Conservation (phyloP, 2,888 invertebrate genomes). For the Protodeltote pygarga region DNA sequence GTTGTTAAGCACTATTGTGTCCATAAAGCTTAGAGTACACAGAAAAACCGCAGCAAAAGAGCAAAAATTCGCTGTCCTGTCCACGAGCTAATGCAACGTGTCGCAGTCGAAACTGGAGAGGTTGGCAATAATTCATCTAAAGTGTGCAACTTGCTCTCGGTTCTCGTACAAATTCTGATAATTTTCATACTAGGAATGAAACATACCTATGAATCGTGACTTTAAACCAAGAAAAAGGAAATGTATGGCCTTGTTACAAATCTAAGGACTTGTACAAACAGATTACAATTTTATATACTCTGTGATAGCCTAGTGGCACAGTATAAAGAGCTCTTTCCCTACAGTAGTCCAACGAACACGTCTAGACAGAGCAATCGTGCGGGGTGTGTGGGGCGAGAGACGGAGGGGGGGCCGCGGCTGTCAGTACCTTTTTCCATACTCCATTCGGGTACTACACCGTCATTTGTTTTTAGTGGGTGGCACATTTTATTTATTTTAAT, state of each 20-base stretch:
- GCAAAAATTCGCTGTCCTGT: slow-evolving; percentile 17
- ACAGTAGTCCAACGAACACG: no score
- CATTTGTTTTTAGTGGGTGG: no score
- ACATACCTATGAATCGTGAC: background rate
- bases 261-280: background rate
- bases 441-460: no score
- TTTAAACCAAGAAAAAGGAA: background rate
- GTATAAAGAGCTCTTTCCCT: no score
- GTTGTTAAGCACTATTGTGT: slow-evolving; percentile 20
- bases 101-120: slow-evolving; percentile 26
- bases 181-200: slow-evolving; percentile 18
- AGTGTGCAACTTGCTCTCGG: slow-evolving; percentile 22
- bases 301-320: no score
- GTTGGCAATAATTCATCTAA: slow-evolving; percentile 32
- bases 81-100: slow-evolving; percentile 28
- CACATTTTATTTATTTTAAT: no score
- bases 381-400: no score
- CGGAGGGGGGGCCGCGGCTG: no score
- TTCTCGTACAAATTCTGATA: slow-evolving; percentile 21
- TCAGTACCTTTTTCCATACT: no score
- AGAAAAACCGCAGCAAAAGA: slow-evolving; percentile 14
- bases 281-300: background rate
- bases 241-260: background rate
- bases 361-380: no score
- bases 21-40: slow-evolving; percentile 31